These are phyloP conservation scores for Dasysyrphus albostriatus DNA, from an alignment of 2,888 invertebrate genomes.

Conservation along the genomic window DNA sequence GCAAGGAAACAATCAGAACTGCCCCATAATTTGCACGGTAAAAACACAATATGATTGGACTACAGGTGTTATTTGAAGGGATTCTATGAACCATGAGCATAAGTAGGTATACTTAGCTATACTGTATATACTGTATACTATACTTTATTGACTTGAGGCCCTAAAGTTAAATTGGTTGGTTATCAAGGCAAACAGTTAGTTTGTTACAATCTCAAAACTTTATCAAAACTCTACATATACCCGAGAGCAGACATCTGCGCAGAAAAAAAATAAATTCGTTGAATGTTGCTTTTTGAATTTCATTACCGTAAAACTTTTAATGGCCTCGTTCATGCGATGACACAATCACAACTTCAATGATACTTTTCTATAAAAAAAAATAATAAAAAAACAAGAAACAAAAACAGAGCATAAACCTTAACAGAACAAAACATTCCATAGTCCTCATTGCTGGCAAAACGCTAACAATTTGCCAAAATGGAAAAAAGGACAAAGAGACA, in stretches of 20 bases:
- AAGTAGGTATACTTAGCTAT: too few relatives aligned
- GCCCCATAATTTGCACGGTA: too few relatives aligned
- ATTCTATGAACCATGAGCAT: too few relatives aligned
- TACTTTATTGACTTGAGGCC: background rate
- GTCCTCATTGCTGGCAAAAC: slow-evolving; percentile 32
- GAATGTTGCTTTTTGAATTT: slow-evolving; percentile 39
- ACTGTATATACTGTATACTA: too few relatives aligned
- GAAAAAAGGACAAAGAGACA: slow-evolving; percentile 33
- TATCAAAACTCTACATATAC: background rate
- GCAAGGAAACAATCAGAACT: too few relatives aligned
- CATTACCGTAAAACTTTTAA: slow-evolving; percentile 45
- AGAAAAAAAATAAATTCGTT: slow-evolving; percentile 16
- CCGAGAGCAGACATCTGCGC: background rate
- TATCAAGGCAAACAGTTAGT: background rate
- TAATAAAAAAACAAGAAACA: slow-evolving; percentile 12
- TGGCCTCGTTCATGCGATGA: slow-evolving; percentile 20
- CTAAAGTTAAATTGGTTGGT: background rate
- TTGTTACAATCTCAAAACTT: background rate
- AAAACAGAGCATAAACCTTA: slow-evolving; percentile 12
- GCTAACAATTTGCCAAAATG: slow-evolving; percentile 33
- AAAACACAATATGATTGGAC: too few relatives aligned
- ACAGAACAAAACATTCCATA: slow-evolving; percentile 52
- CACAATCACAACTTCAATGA: slow-evolving; percentile 48
- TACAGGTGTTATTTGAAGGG: too few relatives aligned
- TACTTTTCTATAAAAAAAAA: slow-evolving; percentile 4